These are phyloP conservation scores for Parascotia fuliginaria DNA, from an alignment of 2,888 invertebrate genomes.

Conservation along the genomic window DNA sequence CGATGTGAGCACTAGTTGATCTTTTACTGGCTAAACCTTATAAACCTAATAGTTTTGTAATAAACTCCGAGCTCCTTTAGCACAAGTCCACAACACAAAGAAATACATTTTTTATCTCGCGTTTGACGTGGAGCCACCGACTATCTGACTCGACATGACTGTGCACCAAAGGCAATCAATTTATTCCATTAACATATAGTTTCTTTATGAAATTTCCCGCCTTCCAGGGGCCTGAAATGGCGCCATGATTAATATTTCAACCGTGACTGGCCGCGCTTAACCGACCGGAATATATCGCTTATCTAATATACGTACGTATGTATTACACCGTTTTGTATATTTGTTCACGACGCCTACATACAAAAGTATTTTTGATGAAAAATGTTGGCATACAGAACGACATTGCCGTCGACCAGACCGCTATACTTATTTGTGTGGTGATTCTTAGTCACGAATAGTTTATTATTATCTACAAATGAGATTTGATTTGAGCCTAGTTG, in stretches of 20 bases:
- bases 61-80: neutral
- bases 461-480: constrained; percentile 1
- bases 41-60: constrained; percentile 11
- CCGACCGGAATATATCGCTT: constrained; percentile 58
- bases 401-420: neutral
- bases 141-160: constrained; percentile 55
- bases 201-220: constrained; percentile 69
- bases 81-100: constrained; percentile 12
- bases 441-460: constrained; percentile 17
- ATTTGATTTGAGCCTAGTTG: neutral
- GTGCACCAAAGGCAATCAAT: constrained; percentile 56
- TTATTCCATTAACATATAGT: constrained; percentile 75
- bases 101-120: constrained; percentile 21
- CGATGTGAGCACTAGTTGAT: no score
- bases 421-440: constrained; percentile 18
- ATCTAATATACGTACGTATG: constrained; percentile 42
- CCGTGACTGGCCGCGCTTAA: constrained; percentile 67
- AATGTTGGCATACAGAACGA: constrained; percentile 9
- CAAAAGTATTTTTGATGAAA: constrained; percentile 21
- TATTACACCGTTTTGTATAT: constrained; percentile 14
- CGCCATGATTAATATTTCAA: constrained; percentile 73
- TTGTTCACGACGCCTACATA: constrained; percentile 18
- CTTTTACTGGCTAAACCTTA: no score
- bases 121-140: constrained; percentile 26
- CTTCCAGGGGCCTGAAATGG: constrained; percentile 60